These are phyloP conservation scores for Calliphora vicina DNA, from an alignment of 1,140 invertebrate genomes.

Conservation along the genomic window DNA sequence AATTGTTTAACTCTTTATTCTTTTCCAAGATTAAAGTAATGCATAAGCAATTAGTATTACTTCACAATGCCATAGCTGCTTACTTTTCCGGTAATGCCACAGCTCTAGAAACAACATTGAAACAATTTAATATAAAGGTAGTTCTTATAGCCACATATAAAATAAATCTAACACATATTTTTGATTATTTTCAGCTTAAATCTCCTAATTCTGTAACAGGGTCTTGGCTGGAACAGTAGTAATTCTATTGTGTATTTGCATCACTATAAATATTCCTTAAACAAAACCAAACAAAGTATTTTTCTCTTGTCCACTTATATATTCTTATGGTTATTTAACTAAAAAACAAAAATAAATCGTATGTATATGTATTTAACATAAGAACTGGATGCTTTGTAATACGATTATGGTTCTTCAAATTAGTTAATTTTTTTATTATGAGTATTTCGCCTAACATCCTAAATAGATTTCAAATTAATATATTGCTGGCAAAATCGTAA, in stretches of 20 bases:
- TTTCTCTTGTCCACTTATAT: slow-evolving; percentile 29
- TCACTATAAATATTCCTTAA: slow-evolving; percentile 21
- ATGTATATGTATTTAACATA: background rate
- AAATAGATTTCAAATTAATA: no score
- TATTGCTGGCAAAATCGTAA: no score
- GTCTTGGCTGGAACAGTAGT: slow-evolving; percentile 62
- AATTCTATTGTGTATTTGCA: background rate
- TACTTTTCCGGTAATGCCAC: slow-evolving; percentile 96
- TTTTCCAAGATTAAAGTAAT: slow-evolving; percentile 89
- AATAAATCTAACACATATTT: background rate
- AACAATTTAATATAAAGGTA: slow-evolving; percentile 92
- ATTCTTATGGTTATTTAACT: slow-evolving; percentile 32
- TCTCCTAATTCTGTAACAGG: slow-evolving; percentile 57
- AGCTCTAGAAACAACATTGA: slow-evolving; percentile 91
- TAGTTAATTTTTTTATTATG: no score
- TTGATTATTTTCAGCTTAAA: slow-evolving; percentile 51
- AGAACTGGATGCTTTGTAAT: no score
- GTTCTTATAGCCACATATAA: background rate
- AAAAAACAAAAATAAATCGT: slow-evolving; percentile 31
- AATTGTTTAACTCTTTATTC: background rate
- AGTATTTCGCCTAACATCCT: no score
- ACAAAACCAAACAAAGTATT: slow-evolving; percentile 27
- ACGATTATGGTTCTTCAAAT: no score
- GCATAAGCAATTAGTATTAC: slow-evolving; percentile 94
- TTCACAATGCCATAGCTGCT: slow-evolving; percentile 95